These are phyloP conservation scores for Tipula lateralis DNA, from an alignment of 2,888 invertebrate species.

Conservation along the genomic window DNA sequence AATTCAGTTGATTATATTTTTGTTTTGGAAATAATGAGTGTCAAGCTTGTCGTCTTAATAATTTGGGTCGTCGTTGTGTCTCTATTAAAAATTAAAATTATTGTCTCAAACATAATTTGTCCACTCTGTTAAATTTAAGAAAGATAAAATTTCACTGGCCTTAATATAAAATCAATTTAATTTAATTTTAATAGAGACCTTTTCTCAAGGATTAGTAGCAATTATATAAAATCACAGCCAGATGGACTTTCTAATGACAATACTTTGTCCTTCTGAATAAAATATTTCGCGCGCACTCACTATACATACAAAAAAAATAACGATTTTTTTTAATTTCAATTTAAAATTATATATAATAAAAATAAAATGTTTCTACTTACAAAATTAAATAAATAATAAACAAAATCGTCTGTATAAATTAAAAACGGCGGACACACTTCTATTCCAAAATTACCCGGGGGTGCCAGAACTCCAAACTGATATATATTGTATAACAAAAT, in stretches of 20 bases:
- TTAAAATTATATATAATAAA: slow-evolving; percentile 4
- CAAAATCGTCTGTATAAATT: background rate
- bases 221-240: slow-evolving; percentile 1
- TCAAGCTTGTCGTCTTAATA: background rate
- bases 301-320: background rate
- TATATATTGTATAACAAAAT: background rate
- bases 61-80: background rate
- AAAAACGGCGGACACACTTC: background rate
- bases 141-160: background rate
- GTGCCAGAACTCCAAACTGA: background rate
- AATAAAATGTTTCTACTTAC: slow-evolving; percentile 1
- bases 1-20: background rate
- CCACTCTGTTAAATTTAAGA: background rate
- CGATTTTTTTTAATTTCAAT: background rate
- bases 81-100: slow-evolving; percentile 4
- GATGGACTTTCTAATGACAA: background rate
- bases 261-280: background rate
- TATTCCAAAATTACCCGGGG: background rate
- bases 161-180: background rate
- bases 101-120: background rate
- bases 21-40: background rate
- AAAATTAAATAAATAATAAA: background rate
- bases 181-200: background rate
- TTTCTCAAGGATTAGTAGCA: background rate
- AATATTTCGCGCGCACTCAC: background rate